A percentile compares a stretch with the other conserved stretches of the same genome.
Evolutionary conservation across 2,888 invertebrate genomes (phyloP).

Genomic region (Tenthredo mesomela): DNA sequence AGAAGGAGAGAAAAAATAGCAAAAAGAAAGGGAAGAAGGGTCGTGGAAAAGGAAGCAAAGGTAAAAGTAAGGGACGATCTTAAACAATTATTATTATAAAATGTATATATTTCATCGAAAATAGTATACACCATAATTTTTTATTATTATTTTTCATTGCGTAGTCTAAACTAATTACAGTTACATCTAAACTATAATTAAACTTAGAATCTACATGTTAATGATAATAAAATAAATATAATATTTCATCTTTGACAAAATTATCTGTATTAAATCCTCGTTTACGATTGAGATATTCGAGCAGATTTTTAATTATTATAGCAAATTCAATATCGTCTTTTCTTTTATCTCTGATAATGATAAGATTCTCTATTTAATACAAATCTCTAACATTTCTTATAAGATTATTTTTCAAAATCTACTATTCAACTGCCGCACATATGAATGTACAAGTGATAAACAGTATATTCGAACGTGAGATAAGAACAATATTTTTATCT

Average conservation of each 20-base stretch:
- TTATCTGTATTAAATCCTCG: neutral
- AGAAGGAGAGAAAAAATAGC: constrained; percentile 79
- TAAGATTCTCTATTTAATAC: neutral
- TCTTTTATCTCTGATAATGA: constrained; percentile 36
- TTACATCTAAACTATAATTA: neutral
- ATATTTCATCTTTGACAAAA: neutral
- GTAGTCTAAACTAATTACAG: neutral
- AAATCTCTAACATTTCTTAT: neutral
- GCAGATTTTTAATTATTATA: neutral
- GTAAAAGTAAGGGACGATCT: constrained; percentile 36
- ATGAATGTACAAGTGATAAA: neutral
- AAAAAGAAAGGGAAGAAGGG: constrained; percentile 78
- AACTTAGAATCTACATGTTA: neutral
- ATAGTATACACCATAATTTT: constrained; percentile 24
- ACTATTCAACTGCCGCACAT: neutral
- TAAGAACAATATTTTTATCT: neutral
- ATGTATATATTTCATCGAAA: neutral
- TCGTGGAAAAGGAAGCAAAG: constrained; percentile 59
- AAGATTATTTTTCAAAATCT: neutral
- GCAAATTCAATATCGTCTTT: neutral
- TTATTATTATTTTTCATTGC: neutral
- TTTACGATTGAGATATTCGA: neutral
- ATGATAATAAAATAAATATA: neutral
- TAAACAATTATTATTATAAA: neutral
- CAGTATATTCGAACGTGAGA: neutral